Evolutionary conservation across 2,888 invertebrate species (phyloP), one percentile per base, ranked within the genome.

Genomic region (Melanotus villosus): DNA sequence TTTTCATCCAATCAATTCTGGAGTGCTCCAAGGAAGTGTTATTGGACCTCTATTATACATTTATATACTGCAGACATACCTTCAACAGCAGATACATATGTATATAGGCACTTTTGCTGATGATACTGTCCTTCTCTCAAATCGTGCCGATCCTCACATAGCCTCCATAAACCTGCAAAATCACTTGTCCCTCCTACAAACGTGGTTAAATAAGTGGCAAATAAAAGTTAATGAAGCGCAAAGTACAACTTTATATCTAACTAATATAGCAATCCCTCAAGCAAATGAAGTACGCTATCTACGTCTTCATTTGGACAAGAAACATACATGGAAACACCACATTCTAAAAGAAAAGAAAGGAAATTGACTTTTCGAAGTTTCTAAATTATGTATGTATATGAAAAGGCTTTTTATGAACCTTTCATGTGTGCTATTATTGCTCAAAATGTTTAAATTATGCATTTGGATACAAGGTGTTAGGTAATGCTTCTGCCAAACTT

Each of bases 111-210:
- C 21, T 21, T 47, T 47, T 47, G 47, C 47, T 57, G 72, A 73
- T 56, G 73, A 75, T 52, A 75, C 71, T 10, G 72, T 67, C n/a
- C 43, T 72, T 14, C 58, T 73, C 30, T 63, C 67, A 16, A 38
- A 70, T 7, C 34, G 68, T 54, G 19, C 52, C 10, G 19, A 68
- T 26, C 68, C 73, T 12, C 26, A 7, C 26, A 21, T 47, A 30
- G 76, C 75, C 9, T 72, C 73, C 7, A 10, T 57, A 7, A 21
- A 56, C n/a, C 67, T 77, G 12, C 77, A 77, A 68, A n/a, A 34
- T 7, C 62, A 65, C 52, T 58, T 75, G 19, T 38, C 73, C 52
- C 41, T 63, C 26, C 57, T 76, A 9, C 26, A 66, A 50, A 58
- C 34, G 10, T 77, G 75, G 75, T 43, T 70, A 16, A 69, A 59